Evolutionary conservation across 2,797 vertebrate species (phyloP), one percentile per base, ranked within the genome.

Genomic region (Neosalanx taihuensis): DNA sequence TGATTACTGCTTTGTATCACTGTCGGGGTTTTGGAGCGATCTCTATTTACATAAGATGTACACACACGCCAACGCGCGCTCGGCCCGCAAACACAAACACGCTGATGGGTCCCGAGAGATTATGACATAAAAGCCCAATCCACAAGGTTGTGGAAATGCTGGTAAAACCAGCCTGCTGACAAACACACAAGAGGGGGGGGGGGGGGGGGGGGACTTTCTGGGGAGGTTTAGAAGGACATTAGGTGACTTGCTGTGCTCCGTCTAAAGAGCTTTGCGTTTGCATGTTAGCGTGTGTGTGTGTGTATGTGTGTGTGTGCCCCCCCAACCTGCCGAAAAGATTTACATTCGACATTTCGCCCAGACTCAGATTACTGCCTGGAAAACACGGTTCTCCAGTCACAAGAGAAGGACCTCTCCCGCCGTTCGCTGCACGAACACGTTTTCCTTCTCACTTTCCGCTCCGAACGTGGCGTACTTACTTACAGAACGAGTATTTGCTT

Each of bases 1-100:
- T 88, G 88, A 91, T 91, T 90, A 86, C 77, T 65, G 87, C 82
- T 91, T 88, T 89, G 85, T 87, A 58, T 79, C 87, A 74, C 86
- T 86, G 72, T 83, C 80, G 85, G 88, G 86, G 71, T n/a, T 71
- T 87, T 86, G 82, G 75, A 85, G 79, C 66, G 77, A 84, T 86
- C 83, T 84, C 71, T 81, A 89, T 90, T 89, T 90, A 87, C 85
- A 88, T 88, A 84, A 86, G 81, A 85, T 86, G 37, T 7, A 23
- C 35, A 61, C 63, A 67, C 64, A n/a, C n/a, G n/a, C n/a, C n/a
- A n/a, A n/a, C n/a, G n/a, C n/a, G n/a, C n/a, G n/a, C n/a, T n/a
- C n/a, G n/a, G 77, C 83, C 76, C 74, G 69, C 70, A 78, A 62
- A 75, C 74, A 74, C 77, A 74, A 59, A 76, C n/a, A 23, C 30